Evolutionary conservation across 2,113 vertebrate species (phyloP).

Genomic region (Thinocorus orbignyianus): DNA sequence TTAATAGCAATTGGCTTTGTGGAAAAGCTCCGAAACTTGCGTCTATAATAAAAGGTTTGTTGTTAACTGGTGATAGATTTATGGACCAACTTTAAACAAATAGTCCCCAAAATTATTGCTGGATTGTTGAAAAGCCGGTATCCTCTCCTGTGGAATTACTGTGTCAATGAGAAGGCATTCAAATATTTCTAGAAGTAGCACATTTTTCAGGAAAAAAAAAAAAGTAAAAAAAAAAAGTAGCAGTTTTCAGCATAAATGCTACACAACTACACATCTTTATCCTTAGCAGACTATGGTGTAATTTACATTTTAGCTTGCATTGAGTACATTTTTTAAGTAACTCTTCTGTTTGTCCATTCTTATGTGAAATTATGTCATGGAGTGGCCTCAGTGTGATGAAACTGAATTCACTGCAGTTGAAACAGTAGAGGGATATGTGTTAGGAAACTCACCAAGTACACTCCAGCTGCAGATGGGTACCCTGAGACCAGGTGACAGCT

Average conservation of each 20-base stretch:
- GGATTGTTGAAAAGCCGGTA: not conserved
- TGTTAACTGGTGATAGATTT: not conserved
- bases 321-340: not conserved
- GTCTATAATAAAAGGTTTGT: not conserved
- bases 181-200: not conserved
- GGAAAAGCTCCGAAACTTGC: not conserved
- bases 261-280: not conserved
- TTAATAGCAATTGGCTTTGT: conserved; percentile 12
- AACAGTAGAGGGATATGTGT: not conserved
- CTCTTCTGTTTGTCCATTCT: not conserved
- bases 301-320: not conserved
- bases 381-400: not conserved
- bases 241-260: not conserved
- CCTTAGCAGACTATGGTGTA: not conserved
- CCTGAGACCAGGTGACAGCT: not conserved
- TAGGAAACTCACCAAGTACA: not conserved
- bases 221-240: not conserved
- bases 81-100: conserved; percentile 14
- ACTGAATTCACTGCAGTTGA: not conserved
- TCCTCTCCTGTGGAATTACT: not conserved
- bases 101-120: not conserved
- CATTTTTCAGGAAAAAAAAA: not conserved
- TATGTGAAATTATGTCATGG: accelerated
- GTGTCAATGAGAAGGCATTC: not conserved
- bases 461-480: not conserved